Evolutionary conservation across 2,888 invertebrate species (phyloP).

Genomic region (Acleris sparsana): DNA sequence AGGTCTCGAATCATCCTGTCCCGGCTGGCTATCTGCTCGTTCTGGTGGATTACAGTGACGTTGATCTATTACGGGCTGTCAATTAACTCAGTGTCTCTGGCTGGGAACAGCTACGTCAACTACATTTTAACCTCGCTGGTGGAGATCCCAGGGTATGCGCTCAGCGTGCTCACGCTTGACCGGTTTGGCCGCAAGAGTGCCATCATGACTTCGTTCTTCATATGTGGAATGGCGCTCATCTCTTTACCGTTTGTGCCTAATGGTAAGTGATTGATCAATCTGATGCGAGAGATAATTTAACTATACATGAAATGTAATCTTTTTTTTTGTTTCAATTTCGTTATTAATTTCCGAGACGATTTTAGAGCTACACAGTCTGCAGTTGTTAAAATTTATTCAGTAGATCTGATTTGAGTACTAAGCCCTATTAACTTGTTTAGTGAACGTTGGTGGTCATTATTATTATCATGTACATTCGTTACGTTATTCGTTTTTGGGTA

Average conservation of each 20-base stretch:
- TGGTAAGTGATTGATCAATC: slow-evolving; percentile 59
- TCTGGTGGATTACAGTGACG: slow-evolving; percentile 91
- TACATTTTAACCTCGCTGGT: slow-evolving; percentile 87
- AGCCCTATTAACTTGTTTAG: too few species aligned
- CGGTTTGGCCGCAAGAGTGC: slow-evolving; percentile 83
- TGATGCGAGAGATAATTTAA: too few species aligned
- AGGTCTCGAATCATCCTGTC: slow-evolving; percentile 67
- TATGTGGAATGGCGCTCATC: slow-evolving; percentile 81
- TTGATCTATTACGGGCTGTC: slow-evolving; percentile 92
- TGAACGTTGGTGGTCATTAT: too few species aligned
- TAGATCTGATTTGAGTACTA: too few species aligned
- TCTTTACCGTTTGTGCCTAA: slow-evolving; percentile 83
- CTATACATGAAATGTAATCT: too few species aligned
- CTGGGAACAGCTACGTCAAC: slow-evolving; percentile 90
- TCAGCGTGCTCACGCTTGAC: slow-evolving; percentile 83
- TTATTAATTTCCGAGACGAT: too few species aligned
- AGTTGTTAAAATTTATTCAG: neutral
- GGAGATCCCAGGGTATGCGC: slow-evolving; percentile 86
- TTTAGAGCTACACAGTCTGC: neutral
- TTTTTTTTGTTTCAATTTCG: too few species aligned
- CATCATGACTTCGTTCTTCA: slow-evolving; percentile 81
- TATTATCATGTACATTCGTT: too few species aligned
- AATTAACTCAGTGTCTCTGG: slow-evolving; percentile 89
- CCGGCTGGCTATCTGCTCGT: slow-evolving; percentile 85
- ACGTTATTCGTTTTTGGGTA: too few species aligned